Conservation (phyloP, 53 echinoderm and acorn worm species). For the Crossaster papposus region DNA sequence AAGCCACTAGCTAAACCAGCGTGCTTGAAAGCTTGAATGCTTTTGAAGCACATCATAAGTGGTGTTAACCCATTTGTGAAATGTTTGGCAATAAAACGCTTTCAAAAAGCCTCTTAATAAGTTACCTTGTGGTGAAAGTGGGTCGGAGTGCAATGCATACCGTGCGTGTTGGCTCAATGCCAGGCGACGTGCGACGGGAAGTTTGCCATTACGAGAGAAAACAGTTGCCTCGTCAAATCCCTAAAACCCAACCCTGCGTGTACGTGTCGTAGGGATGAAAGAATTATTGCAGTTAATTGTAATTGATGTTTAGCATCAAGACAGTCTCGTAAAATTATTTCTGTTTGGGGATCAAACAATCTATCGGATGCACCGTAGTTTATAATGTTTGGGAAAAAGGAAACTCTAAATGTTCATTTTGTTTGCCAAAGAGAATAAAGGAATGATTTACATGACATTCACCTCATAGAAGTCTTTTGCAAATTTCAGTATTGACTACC, state of each 20-base stretch:
- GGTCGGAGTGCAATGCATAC: neutral
- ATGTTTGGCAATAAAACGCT: neutral
- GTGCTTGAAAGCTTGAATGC: neutral
- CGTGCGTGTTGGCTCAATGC: neutral
- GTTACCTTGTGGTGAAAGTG: no score
- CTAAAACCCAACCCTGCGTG: neutral
- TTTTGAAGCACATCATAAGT: neutral
- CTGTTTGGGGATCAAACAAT: neutral
- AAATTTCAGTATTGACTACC: no score
- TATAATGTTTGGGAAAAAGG: no score
- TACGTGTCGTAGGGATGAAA: neutral
- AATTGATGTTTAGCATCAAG: neutral
- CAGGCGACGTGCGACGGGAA: neutral
- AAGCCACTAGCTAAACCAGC: neutral
- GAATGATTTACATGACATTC: neutral
- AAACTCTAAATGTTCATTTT: neutral
- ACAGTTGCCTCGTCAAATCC: neutral
- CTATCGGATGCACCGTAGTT: no score
- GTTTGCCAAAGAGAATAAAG: neutral
- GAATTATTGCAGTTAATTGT: neutral
- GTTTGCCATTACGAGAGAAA: neutral
- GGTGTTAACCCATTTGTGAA: neutral
- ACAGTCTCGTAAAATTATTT: neutral
- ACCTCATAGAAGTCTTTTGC: no score
- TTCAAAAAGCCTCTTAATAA: neutral